Base-by-base conservation (phyloP, 2,888 invertebrate genomes). In the Andrena camellia region DNA sequence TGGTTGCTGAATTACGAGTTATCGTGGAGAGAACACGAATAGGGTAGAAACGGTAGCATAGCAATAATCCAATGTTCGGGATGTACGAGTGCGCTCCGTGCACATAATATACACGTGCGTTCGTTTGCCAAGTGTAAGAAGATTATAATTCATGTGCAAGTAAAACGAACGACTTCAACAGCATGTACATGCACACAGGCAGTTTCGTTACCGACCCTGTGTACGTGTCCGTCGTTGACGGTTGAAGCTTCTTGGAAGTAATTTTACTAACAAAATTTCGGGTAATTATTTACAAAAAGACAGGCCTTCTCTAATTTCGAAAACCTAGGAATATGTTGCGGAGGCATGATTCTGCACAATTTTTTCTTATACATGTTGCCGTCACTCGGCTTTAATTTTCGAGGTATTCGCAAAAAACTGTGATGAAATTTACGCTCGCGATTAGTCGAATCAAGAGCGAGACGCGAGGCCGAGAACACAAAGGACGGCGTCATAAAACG, bases 1-100 rank as follows among this genome's bases (percentile, higher is more conserved):
- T 76, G 74, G 87, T 67, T 79, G 52, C 88, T 83, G 81, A 83
- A 83, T 87, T 87, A 87, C 83, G 85, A 85, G 83, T 77, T 62
- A 77, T 81, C 80, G 75, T 20, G 69, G 71, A 29, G 74, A 63
- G 75, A 85, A 87, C 78, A 83, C 85, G 85, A 87, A 85, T 77
- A 83, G 62, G 80, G 83, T 85, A 73, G 86, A 87, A 85, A 87
- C 81, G 81, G 79, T 83, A 78, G 73, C 66, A 42, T 74, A 83
- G 77, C 83, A 79, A 87, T 87, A 87, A 87, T 83, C 88, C 83
- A 70, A 81, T 73, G 83, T 77, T 76, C 71, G 71, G 72, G 57
- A 76, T 78, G 69, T 80, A 76, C 52, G 63, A 31, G 59, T 54
- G 60, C 60, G 71, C 48, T 76, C 63, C 76, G 63, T 64, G 48